Evolutionary conservation across 2,888 invertebrate genomes (phyloP).

Genomic region (Volucella bombylans): DNA sequence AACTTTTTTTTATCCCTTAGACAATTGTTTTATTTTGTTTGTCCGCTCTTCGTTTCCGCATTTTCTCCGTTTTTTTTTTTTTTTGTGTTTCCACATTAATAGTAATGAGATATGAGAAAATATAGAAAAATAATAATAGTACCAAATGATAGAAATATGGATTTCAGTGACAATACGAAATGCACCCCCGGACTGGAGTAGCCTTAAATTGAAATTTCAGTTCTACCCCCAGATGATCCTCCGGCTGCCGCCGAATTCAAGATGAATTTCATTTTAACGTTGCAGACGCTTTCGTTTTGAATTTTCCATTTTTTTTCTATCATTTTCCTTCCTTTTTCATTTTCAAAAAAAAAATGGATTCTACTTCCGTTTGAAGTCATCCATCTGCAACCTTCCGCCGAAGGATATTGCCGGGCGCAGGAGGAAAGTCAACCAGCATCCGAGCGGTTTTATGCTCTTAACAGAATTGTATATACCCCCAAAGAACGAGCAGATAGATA

Average conservation of each 20-base stretch:
- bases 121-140: conserved; percentile 67
- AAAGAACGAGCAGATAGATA: not conserved
- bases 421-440: conserved; percentile 32
- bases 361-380: conserved; percentile 66
- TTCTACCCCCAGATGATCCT: conserved; percentile 47
- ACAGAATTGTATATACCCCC: not conserved
- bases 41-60: too few species aligned
- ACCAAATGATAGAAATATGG: conserved; percentile 15
- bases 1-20: conserved; percentile 47
- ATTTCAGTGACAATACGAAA: conserved; percentile 54
- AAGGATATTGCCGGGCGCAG: conserved; percentile 50
- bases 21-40: conserved; percentile 27
- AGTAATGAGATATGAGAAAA: conserved; percentile 58
- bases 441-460: conserved; percentile 32
- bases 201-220: conserved; percentile 41
- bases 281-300: conserved; percentile 61
- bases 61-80: conserved; percentile 14
- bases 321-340: conserved; percentile 4
- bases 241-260: conserved; percentile 58
- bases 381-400: conserved; percentile 49
- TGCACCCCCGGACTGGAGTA: conserved; percentile 24
- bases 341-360: conserved; percentile 25
- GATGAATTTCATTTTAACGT: conserved; percentile 67
- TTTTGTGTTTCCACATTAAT: conserved; percentile 2
- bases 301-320: conserved; percentile 3